phyloP scores from a whole-genome alignment of 2,888 invertebrate genomes.

The Microctonus brassicae region DNA sequence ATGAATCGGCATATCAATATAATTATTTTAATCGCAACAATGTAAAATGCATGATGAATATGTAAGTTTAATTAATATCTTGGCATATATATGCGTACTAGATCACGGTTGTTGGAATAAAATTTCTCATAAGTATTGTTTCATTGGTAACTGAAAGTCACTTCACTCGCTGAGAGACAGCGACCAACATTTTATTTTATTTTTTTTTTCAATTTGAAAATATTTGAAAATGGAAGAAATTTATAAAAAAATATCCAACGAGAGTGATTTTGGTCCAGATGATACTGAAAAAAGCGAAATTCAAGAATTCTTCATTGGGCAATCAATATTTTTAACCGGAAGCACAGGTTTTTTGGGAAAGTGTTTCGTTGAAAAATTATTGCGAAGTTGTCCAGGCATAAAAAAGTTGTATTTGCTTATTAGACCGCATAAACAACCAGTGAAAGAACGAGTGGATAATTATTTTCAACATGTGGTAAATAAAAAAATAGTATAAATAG shows the following conservation, averaged over 20 bases:
- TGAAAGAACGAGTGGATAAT: constrained; percentile 43
- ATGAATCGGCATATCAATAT: no score
- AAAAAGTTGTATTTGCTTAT: constrained; percentile 51
- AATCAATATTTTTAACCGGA: constrained; percentile 54
- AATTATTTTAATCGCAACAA: no score
- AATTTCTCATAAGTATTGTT: background rate
- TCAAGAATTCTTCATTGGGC: constrained; percentile 49
- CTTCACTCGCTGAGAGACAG: background rate
- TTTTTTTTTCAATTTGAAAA: no score
- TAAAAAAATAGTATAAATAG: constrained; percentile 46
- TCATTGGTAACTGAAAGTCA: background rate
- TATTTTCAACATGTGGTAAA: constrained; percentile 49
- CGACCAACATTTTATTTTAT: background rate
- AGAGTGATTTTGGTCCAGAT: constrained; percentile 36
- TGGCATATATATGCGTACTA: background rate
- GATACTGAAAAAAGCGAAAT: constrained; percentile 47
- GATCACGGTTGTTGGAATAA: background rate
- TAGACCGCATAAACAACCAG: constrained; percentile 34
- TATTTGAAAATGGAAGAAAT: constrained; percentile 46
- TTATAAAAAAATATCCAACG: constrained; percentile 49
- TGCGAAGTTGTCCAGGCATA: constrained; percentile 50
- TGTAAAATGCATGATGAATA: no score
- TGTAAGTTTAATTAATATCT: background rate
- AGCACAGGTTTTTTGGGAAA: constrained; percentile 55
- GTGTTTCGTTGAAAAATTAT: constrained; percentile 53